A percentile compares a stretch with the other conserved stretches of the same genome.
Evolutionary conservation across 2,797 vertebrate species (phyloP).

Genomic region (Menidia menidia): DNA sequence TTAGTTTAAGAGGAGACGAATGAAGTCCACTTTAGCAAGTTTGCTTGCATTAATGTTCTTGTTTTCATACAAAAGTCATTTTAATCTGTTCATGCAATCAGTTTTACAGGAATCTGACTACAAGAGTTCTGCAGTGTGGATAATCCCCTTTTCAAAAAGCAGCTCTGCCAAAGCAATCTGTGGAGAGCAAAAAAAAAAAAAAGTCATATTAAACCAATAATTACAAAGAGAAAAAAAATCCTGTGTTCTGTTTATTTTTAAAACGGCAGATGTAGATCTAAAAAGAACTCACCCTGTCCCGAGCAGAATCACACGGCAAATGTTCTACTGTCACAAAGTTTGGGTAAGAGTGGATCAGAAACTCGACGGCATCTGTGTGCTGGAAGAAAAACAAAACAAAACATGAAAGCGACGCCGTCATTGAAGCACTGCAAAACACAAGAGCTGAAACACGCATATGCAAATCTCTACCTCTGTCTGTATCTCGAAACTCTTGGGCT

Average conservation of each 20-base stretch:
- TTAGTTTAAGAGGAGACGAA: slow-evolving; percentile 5
- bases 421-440: background rate
- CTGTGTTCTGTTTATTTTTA: background rate
- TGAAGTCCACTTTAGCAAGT: slow-evolving; percentile 2
- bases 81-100: slow-evolving; percentile 35
- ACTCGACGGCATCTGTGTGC: slow-evolving; percentile 90
- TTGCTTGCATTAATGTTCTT: slow-evolving; percentile 17
- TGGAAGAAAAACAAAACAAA: slow-evolving; percentile 50
- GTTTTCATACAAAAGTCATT: slow-evolving; percentile 37
- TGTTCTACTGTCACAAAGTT: slow-evolving; percentile 84
- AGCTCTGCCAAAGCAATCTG: slow-evolving; percentile 88
- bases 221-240: background rate
- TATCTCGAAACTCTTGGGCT: slow-evolving; percentile 87
- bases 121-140: slow-evolving; percentile 86
- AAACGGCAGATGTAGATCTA: background rate
- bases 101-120: slow-evolving; percentile 39
- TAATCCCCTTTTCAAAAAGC: slow-evolving; percentile 91
- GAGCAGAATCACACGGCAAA: slow-evolving; percentile 86
- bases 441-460: background rate
- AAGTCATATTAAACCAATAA: background rate
- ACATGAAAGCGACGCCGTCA: background rate
- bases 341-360: slow-evolving; percentile 93
- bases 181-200: background rate
- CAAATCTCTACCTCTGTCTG: slow-evolving; percentile 81
- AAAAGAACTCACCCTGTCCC: slow-evolving; percentile 82